These are phyloP conservation scores for Lasiurus cinereus DNA, from an alignment of 2,113 vertebrate genomes.

Conservation along the genomic window DNA sequence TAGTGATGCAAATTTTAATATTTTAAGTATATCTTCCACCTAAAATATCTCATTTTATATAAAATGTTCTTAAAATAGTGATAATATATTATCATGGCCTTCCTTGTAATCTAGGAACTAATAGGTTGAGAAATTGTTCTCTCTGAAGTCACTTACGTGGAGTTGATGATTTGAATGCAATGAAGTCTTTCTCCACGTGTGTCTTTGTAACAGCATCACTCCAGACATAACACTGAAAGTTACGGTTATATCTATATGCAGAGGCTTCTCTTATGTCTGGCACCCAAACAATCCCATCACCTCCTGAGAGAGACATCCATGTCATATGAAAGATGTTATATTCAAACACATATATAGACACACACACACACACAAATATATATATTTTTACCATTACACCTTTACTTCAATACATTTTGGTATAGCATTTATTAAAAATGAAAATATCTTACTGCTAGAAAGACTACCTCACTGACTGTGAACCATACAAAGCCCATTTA, in stretches of 20 bases:
- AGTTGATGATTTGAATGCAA: conserved; percentile 89
- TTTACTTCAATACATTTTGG: neutral
- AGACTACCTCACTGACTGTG: neutral
- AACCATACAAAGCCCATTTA: neutral
- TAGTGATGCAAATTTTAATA: neutral
- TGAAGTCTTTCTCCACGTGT: conserved; percentile 91
- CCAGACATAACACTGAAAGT: rapidly evolving
- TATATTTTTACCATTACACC: no score
- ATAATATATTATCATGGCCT: neutral
- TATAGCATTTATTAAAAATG: neutral
- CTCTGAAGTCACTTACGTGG: conserved; percentile 65
- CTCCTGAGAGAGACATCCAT: conserved; percentile 48
- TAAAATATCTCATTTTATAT: neutral
- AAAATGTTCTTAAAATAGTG: neutral
- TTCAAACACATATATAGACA: neutral
- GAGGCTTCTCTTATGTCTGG: neutral
- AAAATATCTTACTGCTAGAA: neutral
- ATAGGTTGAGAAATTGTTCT: neutral
- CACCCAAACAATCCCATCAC: neutral
- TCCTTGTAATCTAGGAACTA: neutral
- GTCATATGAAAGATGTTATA: neutral
- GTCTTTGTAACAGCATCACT: conserved; percentile 59
- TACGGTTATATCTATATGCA: rapidly evolving
- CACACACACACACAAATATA: neutral
- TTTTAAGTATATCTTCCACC: neutral